Evolutionary conservation across 2,113 vertebrate species (phyloP), one percentile per base, ranked within the genome.

Genomic region (Urocynchramus pylzowi): DNA sequence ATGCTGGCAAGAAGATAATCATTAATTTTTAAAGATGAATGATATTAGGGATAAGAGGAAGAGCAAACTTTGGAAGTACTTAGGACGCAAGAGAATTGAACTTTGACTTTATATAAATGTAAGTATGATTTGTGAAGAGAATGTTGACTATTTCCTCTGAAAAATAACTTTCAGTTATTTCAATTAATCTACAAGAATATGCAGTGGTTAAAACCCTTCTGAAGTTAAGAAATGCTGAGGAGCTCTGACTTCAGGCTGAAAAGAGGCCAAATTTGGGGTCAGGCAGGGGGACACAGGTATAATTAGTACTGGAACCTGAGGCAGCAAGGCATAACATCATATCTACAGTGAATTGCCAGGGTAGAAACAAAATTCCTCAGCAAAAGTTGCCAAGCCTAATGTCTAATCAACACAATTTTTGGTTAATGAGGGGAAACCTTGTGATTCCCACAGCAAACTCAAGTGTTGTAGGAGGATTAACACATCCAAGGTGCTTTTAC

Each of bases 131-230:
- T 93, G 47, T 89, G 59, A 93, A 95, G 81, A 77, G 60, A 81
- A 94, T 70, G 47, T 91, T 77, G 63, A 84, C 41, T 57, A 87
- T 95, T 96, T 97, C 52, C 80, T 89, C 71, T 73, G n/a, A n/a
- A n/a, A n/a, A n/a, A n/a, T n/a, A n/a, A n/a, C 49, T 41, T 89
- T 65, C 50, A 70, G 74, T 74, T 81, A 89, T 63, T 89, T 78
- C 16, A 93, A 26, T 65, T 74, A 84, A 74, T 77, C 28, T 57
- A 31, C 39, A 45, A 59, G 28, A 81, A 50, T 23, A 50, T 63
- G 21, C 41, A 59, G 23, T 22, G n/a, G 0, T 74, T 94, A 74
- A 94, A 81, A 42, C 18, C 5, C 42, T 23, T 50, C 23, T 17
- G 26, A 33, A 59, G 10, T 44, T 84, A 70, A 81, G 59, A 86